Conservation (phyloP, 2,113 vertebrate species). For the Lamprologus ornatipinnis region DNA sequence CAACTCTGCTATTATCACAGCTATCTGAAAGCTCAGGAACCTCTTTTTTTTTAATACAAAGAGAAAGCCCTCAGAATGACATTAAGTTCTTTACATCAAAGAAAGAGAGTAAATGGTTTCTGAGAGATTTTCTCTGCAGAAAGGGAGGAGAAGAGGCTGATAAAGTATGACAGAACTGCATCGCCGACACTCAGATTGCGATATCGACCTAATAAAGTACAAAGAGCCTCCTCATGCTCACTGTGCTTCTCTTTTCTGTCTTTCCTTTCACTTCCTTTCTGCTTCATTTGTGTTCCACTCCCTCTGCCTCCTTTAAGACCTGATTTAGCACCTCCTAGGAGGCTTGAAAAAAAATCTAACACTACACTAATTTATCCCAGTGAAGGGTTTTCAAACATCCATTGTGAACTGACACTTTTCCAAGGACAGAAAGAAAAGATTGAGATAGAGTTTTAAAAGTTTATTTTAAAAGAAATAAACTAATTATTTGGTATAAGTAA, state of each 20-base stretch:
- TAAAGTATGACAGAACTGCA: conserved; percentile 23
- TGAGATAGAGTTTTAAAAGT: background rate
- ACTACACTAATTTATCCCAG: conserved; percentile 21
- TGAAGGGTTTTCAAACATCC: conserved; percentile 6
- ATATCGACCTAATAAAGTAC: conserved; percentile 45
- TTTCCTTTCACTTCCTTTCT: background rate
- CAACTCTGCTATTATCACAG: conserved; percentile 19
- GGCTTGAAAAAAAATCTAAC: conserved; percentile 10
- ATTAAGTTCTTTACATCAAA: conserved; percentile 52
- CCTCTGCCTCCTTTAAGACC: background rate
- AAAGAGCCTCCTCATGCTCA: conserved; percentile 24
- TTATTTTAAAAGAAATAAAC: background rate
- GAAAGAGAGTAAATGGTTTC: conserved; percentile 33
- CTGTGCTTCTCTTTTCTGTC: background rate
- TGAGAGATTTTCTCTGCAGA: background rate
- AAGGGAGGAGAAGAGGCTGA: conserved; percentile 10
- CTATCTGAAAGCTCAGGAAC: conserved; percentile 18
- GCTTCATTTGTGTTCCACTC: background rate
- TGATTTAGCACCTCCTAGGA: conserved; percentile 1
- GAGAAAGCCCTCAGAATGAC: conserved; percentile 15
- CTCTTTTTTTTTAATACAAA: conserved; percentile 28
- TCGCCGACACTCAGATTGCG: conserved; percentile 13
- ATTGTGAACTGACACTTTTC: background rate
- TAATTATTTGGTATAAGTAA: background rate
- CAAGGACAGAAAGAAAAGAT: background rate